A percentile compares a stretch with the other conserved stretches of the same genome.
These are phyloP conservation scores for Psittacula echo DNA, from an alignment of 2,797 vertebrate species.

Conservation along the genomic window DNA sequence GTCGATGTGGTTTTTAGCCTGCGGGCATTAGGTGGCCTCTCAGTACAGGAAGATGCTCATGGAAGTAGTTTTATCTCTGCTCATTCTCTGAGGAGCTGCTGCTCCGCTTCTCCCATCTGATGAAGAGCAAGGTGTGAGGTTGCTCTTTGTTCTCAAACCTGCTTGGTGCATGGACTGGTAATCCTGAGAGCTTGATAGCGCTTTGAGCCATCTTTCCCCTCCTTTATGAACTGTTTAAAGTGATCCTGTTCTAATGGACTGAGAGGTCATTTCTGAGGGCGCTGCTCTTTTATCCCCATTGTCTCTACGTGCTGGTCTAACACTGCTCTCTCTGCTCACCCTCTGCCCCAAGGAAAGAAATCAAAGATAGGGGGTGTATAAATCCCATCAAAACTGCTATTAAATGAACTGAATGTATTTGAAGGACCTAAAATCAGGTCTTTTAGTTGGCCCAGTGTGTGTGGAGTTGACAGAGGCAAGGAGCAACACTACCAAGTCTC, in stretches of 20 bases:
- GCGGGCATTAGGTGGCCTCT: background rate
- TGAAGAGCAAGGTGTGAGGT: background rate
- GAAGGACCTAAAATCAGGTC: rapidly evolving
- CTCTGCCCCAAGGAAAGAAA: background rate
- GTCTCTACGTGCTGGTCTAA: background rate
- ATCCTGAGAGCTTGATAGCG: background rate
- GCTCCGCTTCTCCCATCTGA: rapidly evolving
- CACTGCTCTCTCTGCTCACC: background rate
- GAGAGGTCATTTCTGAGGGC: background rate
- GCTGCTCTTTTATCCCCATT: rapidly evolving
- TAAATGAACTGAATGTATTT: rapidly evolving
- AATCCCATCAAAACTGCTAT: background rate
- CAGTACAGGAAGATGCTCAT: background rate
- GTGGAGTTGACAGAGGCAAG: background rate
- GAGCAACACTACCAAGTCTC: rapidly evolving
- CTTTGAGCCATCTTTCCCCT: background rate
- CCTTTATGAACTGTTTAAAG: background rate
- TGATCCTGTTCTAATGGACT: background rate
- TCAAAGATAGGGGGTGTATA: background rate
- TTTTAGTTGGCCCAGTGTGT: rapidly evolving
- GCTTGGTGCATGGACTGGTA: background rate
- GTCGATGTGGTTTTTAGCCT: background rate
- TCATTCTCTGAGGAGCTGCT: background rate
- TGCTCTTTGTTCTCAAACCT: background rate
- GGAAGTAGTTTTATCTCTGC: background rate